A percentile compares a stretch with the other conserved stretches of the same genome.
Evolutionary conservation across 1,140 invertebrate species (phyloP).

Genomic region (Temnothorax longispinosus): DNA sequence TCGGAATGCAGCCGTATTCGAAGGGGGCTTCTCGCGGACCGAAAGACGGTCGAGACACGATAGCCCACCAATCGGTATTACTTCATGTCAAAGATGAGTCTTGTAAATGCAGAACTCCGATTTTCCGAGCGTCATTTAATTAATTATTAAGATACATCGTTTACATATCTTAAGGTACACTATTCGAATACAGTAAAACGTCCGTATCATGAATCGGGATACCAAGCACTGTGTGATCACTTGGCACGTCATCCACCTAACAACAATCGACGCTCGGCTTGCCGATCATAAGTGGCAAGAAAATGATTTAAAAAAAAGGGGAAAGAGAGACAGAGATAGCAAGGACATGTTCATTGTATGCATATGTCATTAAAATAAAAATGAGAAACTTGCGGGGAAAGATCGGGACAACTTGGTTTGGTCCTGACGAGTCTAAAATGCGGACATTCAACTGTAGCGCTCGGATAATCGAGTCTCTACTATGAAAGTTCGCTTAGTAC

Average conservation of each 20-base stretch:
- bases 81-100: background rate
- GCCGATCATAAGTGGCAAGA: background rate
- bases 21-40: background rate
- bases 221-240: background rate
- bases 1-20: background rate
- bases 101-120: conserved; percentile 30
- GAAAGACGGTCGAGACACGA: background rate
- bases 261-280: background rate
- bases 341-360: background rate
- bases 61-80: conserved; percentile 10
- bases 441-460: conserved; percentile 7
- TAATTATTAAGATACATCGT: conserved; percentile 2
- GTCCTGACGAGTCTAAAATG: conserved; percentile 6
- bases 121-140: background rate
- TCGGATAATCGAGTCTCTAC: conserved; percentile 16
- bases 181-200: background rate
- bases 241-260: background rate
- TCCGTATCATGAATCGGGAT: background rate
- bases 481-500: background rate
- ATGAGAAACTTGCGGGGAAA: background rate
- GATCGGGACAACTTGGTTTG: background rate
- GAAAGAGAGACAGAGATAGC: no score
- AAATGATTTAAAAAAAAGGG: background rate
- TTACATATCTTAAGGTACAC: conserved; percentile 11
- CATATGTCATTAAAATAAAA: background rate